These are phyloP conservation scores for Apistogramma diplotaenia DNA, from an alignment of 2,113 vertebrate genomes.

Conservation along the genomic window DNA sequence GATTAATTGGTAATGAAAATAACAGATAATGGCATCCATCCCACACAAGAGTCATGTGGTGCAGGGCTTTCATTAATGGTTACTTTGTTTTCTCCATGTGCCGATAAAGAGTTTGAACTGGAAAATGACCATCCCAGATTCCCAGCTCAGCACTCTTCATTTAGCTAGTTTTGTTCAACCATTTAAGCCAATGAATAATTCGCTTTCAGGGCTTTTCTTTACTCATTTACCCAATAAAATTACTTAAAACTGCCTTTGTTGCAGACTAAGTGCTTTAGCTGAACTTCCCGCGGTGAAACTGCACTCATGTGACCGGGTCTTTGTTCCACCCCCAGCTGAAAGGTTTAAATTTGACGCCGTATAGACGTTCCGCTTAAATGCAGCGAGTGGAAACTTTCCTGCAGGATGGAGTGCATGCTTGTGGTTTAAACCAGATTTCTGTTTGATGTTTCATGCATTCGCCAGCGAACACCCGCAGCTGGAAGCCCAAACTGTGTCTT, in stretches of 20 bases:
- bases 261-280: not conserved
- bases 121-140: accelerated
- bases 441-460: not conserved
- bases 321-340: accelerated
- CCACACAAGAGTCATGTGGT: not conserved
- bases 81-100: not conserved
- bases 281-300: accelerated
- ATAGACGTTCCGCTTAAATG: not conserved
- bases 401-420: not conserved
- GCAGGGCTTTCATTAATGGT: not conserved
- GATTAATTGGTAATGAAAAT: not conserved
- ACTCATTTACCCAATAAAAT: not conserved
- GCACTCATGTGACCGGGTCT: not conserved
- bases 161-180: not conserved
- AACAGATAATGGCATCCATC: not conserved
- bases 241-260: not conserved
- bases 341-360: not conserved
- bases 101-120: accelerated
- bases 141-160: accelerated
- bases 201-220: not conserved
- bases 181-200: not conserved
- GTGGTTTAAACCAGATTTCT: not conserved
- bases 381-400: not conserved
- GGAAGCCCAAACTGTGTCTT: not conserved
- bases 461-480: not conserved